Percentiles rank a stretch among this genome's conserved stretches.
Evolutionary conservation across 1,140 invertebrate genomes (phyloP).

Genomic region (Brachystomella parvula): DNA sequence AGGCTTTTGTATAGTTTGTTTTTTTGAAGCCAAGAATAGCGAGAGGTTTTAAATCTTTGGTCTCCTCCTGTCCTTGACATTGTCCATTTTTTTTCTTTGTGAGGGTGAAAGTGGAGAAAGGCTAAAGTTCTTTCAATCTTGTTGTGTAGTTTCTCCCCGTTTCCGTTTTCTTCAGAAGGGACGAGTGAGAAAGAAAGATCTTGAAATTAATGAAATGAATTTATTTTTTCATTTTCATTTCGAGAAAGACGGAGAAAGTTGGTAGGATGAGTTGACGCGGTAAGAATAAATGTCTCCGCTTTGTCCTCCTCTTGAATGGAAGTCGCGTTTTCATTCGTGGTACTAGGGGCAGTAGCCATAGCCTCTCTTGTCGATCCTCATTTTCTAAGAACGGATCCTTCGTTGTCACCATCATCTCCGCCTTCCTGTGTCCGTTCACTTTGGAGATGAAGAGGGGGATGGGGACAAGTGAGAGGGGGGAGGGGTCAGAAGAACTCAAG

Average conservation of each 20-base stretch:
- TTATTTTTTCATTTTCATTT: constrained; percentile 17
- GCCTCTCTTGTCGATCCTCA: constrained; percentile 7
- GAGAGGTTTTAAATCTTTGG: too few relatives aligned
- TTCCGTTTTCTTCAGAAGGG: too few relatives aligned
- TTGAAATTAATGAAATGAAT: constrained; percentile 35
- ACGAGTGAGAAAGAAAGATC: too few relatives aligned
- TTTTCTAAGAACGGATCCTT: neutral
- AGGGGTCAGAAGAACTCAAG: neutral
- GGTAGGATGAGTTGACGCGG: neutral
- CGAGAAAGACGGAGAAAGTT: constrained; percentile 15
- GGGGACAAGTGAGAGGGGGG: neutral
- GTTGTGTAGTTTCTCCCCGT: too few relatives aligned
- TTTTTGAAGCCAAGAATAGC: too few relatives aligned
- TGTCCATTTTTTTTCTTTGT: too few relatives aligned
- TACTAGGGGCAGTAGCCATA: neutral
- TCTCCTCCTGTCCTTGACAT: too few relatives aligned
- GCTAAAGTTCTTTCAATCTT: too few relatives aligned
- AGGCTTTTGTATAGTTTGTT: too few relatives aligned
- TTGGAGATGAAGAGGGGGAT: too few relatives aligned
- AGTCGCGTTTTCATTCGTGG: neutral
- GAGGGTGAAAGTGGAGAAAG: too few relatives aligned
- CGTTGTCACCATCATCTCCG: neutral
- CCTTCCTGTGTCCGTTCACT: neutral
- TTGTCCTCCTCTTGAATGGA: neutral
- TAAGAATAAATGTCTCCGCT: neutral